A percentile compares a stretch with the other conserved stretches of the same genome.
These are phyloP conservation scores for Napeogenes sylphis DNA, from an alignment of 2,888 invertebrate species.

Conservation along the genomic window DNA sequence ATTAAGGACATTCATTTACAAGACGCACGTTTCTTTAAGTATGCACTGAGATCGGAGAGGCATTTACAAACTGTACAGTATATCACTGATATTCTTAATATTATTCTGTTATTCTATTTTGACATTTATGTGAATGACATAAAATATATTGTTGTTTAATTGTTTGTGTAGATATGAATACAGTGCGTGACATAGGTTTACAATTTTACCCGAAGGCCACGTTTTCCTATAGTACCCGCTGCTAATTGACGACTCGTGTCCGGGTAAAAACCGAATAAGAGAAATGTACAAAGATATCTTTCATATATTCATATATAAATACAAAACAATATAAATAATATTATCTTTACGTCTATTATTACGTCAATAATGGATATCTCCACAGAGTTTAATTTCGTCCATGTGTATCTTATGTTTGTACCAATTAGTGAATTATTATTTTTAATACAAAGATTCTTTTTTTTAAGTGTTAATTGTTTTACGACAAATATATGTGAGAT, in stretches of 20 bases:
- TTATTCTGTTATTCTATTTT: slow-evolving; percentile 24
- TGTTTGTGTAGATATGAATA: slow-evolving; percentile 20
- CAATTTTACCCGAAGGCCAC: slow-evolving; percentile 55
- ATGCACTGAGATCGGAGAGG: slow-evolving; percentile 31
- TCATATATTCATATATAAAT: not conserved
- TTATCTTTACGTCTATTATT: too few species aligned
- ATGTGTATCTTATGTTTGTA: too few species aligned
- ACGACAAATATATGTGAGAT: too few species aligned
- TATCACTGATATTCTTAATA: slow-evolving; percentile 23
- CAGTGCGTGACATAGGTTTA: slow-evolving; percentile 21
- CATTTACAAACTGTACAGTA: slow-evolving; percentile 31
- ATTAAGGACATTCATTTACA: slow-evolving; percentile 37
- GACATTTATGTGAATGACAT: slow-evolving; percentile 23
- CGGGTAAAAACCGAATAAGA: slow-evolving; percentile 46
- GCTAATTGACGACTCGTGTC: slow-evolving; percentile 72
- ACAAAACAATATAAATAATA: not conserved
- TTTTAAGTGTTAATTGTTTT: too few species aligned
- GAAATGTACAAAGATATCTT: slow-evolving; percentile 37
- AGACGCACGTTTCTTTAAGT: slow-evolving; percentile 34
- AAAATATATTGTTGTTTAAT: slow-evolving; percentile 25
- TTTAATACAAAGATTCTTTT: too few species aligned
- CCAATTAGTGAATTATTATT: too few species aligned
- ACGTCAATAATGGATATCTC: too few species aligned
- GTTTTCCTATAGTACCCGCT: slow-evolving; percentile 49
- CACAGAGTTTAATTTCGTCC: too few species aligned